phyloP scores from a whole-genome alignment of 2,113 vertebrate genomes.

The Poecilia latipinna region DNA sequence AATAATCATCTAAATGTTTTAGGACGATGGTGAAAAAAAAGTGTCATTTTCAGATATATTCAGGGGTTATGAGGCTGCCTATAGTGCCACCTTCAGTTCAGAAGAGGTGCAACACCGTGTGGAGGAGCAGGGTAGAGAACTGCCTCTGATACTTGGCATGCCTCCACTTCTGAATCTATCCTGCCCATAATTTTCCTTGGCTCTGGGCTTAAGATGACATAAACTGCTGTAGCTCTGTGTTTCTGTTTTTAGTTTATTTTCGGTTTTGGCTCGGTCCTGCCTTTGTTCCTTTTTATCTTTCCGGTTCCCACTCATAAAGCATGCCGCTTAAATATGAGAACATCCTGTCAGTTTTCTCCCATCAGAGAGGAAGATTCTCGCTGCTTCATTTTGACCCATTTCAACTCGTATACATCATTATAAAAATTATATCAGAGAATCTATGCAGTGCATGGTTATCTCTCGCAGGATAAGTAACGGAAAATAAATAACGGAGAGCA shows the following conservation, averaged over 20 bases:
- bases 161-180: constrained; percentile 28
- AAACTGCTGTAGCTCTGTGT: neutral
- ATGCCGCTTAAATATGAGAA: constrained; percentile 29
- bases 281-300: neutral
- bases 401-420: neutral
- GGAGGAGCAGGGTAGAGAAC: constrained; percentile 76
- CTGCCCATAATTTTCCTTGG: constrained; percentile 1
- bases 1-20: neutral
- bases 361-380: neutral
- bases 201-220: constrained; percentile 12
- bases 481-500: constrained; percentile 8
- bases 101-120: constrained; percentile 63
- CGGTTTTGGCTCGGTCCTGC: neutral
- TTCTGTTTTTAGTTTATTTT: constrained; percentile 2
- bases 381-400: constrained; percentile 1
- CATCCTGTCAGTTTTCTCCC: constrained; percentile 37
- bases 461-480: neutral
- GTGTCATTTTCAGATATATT: constrained; percentile 74
- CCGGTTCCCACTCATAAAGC: constrained; percentile 25
- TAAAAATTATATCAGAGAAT: neutral
- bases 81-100: constrained; percentile 65
- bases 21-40: constrained; percentile 15
- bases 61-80: constrained; percentile 77
- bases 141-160: constrained; percentile 68
- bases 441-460: neutral